Evolutionary conservation across 2,797 vertebrate species (phyloP), one percentile per base, ranked within the genome.

Genomic region (Cynopterus sphinx): DNA sequence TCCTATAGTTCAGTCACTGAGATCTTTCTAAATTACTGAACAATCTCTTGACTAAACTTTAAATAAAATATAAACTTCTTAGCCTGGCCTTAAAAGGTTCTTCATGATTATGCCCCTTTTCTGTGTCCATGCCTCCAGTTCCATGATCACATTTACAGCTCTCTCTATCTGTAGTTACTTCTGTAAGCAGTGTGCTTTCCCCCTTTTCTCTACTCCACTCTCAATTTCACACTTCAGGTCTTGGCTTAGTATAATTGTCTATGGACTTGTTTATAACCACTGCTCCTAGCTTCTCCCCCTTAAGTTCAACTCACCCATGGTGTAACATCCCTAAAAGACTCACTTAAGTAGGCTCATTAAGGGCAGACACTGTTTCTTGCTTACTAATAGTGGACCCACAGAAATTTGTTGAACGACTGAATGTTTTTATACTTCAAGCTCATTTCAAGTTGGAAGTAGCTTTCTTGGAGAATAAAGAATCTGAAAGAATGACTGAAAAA

Each of bases 121-220:
- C 36, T 92, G 17, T 59, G 36, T 16, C 13, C 12, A 39, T 59
- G 31, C 65, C 36, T 93, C 39, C 11, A 83, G 39, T 87, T 94
- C 31, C 7, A 17, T 59, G 9, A 65, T 83, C 17, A 61, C 17
- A 59, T 82, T 63, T 81, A 75, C 24, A 90, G 31, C 15, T 24
- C 55, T 90, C 82, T 67, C 71, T 5, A n/a, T 75, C 55, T 85
- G 17, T 67, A 90, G 12, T 82, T 94, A 90, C 75, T 94, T 91
- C 5, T 63, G 6, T 51, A 86, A 73, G 61, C 59, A 82, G 0
- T 78, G 22, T 67, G 36, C 9, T 90, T 41, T 17, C 10, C 3
- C 12, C 5, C 26, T 84, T 90, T 77, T 39, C 28, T 81, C 59
- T 6, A n/a, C 4, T 57, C 21, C 0, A 10, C 26, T 31, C 39